A percentile compares a stretch with the other conserved stretches of the same genome.
phyloP scores from a whole-genome alignment of 2,113 vertebrate species.

The Trematocara unimaculatum region DNA sequence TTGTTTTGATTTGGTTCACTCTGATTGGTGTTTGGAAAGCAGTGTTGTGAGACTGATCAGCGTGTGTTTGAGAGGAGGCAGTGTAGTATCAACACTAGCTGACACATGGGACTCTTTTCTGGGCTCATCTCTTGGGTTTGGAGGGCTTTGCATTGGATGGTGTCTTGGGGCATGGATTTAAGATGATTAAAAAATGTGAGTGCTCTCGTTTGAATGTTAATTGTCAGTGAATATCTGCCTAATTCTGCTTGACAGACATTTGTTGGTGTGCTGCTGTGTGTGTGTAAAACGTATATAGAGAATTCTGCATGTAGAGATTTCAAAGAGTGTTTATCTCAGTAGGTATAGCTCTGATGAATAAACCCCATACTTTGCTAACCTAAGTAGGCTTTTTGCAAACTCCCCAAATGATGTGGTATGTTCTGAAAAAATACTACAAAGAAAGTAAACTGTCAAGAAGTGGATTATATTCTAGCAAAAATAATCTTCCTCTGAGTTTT shows the following conservation, averaged over 20 bases:
- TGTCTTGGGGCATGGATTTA: not conserved
- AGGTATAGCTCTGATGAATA: not conserved
- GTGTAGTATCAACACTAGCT: not conserved
- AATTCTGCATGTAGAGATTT: not conserved
- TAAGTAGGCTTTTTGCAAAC: not conserved
- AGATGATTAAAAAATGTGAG: not conserved
- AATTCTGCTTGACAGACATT: not conserved
- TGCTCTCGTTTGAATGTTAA: not conserved
- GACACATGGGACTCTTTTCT: not conserved
- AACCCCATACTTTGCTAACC: not conserved
- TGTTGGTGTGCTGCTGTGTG: not conserved
- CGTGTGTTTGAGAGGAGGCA: not conserved
- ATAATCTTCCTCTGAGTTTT: not conserved
- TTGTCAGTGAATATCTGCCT: not conserved
- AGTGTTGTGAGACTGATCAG: not conserved
- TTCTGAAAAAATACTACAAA: not conserved
- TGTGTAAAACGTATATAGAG: not conserved
- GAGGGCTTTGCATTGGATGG: not conserved
- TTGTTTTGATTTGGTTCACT: not conserved
- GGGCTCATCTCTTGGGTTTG: not conserved
- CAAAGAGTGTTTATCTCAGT: not conserved
- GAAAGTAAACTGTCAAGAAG: not conserved
- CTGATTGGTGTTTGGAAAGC: not conserved
- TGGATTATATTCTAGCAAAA: not conserved
- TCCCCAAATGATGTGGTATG: not conserved